Base-by-base conservation (phyloP, 2,113 vertebrate species). In the Aphyosemion australe region DNA sequence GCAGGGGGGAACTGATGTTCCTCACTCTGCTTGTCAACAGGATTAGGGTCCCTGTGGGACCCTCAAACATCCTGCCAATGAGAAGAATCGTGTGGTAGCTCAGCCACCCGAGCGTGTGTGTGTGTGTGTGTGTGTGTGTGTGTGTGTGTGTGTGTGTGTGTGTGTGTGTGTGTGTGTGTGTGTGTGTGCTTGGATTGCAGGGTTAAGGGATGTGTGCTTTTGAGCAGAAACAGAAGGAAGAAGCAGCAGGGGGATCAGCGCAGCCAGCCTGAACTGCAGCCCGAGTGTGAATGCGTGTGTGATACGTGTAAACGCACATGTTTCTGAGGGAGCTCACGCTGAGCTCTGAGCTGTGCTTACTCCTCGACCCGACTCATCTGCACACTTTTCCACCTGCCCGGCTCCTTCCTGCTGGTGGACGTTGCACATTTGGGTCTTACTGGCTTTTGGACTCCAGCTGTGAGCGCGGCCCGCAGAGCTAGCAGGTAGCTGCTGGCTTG, bases 1-100 rank as follows among this genome's bases (percentile, higher is more conserved):
- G 64, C 13, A 21, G 65, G 43, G 4, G 58, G 63, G 72, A 32
- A 50, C 70, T 72, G 82, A 82, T 83, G 86, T 79, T 88, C 87
- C 86, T 80, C 80, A 87, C 74, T 85, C 76, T 72, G 77, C 78
- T 85, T 85, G 86, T 88, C 84, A 87, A 84, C 86, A 82, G 80
- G 75, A 84, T 88, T 84, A 87, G 79, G 86, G 82, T 66, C 81
- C 81, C 79, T 63, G 70, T 75, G 73, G 78, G 79, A 80, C 74
- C 80, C 52, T 62, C 79, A 64, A 80, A 84, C 83, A 84, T 71
- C n/a, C 72, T 53, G 69, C 75, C 77, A 67, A 77, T 55, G 74
- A 82, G 78, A 69, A 55, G 64, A 75, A 48, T 59, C 51, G 68
- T 78, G 26, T 5, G 26, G 81, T 79, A 75, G 66, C 76, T 71